Evolutionary conservation across 2,113 vertebrate species (phyloP).

Genomic region (Brachypodius melanocephalos): DNA sequence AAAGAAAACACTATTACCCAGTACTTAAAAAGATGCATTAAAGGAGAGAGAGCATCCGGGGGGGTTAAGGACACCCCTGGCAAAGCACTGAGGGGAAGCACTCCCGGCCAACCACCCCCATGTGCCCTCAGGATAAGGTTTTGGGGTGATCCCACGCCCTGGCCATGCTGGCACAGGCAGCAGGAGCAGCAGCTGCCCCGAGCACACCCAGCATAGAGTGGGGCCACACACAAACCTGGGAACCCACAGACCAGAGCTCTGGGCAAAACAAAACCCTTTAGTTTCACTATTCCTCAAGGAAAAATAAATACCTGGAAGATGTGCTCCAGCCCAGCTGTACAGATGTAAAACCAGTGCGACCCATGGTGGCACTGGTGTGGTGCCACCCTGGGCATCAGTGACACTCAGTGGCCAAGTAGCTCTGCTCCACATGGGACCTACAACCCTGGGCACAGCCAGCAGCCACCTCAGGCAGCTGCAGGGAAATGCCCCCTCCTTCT

Average conservation of each 20-base stretch:
- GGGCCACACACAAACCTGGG: fast-evolving
- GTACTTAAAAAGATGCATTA: not conserved
- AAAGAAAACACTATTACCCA: not conserved
- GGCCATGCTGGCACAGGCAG: not conserved
- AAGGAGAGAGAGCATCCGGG: not conserved
- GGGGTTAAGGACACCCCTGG: not conserved
- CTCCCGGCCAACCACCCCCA: fast-evolving
- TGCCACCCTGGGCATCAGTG: not conserved
- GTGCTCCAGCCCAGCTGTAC: not conserved
- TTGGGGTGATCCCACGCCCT: fast-evolving
- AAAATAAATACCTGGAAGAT: not conserved
- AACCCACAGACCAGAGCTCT: too few relatives aligned
- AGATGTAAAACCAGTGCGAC: not conserved
- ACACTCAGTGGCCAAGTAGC: too few relatives aligned
- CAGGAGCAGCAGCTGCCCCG: fast-evolving
- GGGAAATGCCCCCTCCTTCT: not conserved
- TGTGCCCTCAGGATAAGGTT: not conserved
- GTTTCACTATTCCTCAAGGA: not conserved
- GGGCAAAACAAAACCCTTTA: not conserved
- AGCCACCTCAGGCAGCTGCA: not conserved
- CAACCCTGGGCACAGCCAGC: not conserved
- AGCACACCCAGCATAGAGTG: fast-evolving
- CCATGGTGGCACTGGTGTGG: not conserved
- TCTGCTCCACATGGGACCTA: fast-evolving
- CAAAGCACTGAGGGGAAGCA: not conserved